Evolutionary conservation across 2,888 invertebrate species (phyloP).

Genomic region (Leucophenga montana): DNA sequence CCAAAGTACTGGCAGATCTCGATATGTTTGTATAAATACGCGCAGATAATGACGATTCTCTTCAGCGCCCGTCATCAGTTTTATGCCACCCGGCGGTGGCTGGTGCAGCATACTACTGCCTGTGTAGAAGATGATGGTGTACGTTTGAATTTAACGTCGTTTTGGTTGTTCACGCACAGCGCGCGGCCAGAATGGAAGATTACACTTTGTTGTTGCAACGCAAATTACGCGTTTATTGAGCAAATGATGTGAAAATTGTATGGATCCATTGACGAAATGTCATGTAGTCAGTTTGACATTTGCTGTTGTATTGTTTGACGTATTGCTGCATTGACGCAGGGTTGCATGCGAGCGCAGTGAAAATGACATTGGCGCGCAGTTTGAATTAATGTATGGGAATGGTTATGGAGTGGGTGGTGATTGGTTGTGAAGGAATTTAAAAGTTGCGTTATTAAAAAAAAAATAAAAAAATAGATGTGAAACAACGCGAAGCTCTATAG

Average conservation of each 20-base stretch:
- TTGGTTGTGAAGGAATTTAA: too few relatives aligned
- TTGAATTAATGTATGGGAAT: neutral
- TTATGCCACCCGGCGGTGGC: slow-evolving; percentile 50
- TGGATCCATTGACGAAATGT: slow-evolving; percentile 67
- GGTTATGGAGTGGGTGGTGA: neutral
- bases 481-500: too few relatives aligned
- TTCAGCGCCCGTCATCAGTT: slow-evolving; percentile 65
- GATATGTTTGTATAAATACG: slow-evolving; percentile 67
- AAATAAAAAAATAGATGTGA: too few relatives aligned
- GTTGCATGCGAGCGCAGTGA: slow-evolving; percentile 21
- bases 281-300: slow-evolving; percentile 61
- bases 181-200: neutral
- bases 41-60: slow-evolving; percentile 68
- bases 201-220: slow-evolving; percentile 28
- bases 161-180: neutral
- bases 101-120: slow-evolving; percentile 56
- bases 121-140: neutral
- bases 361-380: neutral
- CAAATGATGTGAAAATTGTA: slow-evolving; percentile 43
- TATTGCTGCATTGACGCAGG: slow-evolving; percentile 63
- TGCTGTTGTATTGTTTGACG: slow-evolving; percentile 60
- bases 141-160: slow-evolving; percentile 20
- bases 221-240: slow-evolving; percentile 27
- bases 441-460: too few relatives aligned
- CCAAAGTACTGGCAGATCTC: slow-evolving; percentile 69